Evolutionary conservation across 2,113 vertebrate species (phyloP).

Genomic region (Ochotona princeps): DNA sequence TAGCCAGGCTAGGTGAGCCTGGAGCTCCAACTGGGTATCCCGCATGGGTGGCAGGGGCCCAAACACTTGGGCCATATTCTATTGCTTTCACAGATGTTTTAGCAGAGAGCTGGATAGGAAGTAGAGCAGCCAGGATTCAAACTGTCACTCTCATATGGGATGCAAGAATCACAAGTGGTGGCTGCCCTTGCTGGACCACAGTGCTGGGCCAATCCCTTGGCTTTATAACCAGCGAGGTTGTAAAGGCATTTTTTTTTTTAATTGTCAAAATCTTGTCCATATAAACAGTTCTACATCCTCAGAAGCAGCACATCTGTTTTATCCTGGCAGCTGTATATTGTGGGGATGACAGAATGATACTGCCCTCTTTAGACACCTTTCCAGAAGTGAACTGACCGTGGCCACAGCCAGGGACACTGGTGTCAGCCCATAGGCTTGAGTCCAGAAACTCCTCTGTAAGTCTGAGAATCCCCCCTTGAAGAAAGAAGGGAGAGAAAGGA

Average conservation of each 20-base stretch:
- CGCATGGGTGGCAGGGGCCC: too few relatives aligned
- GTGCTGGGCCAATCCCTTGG: not conserved
- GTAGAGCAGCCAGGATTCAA: too few relatives aligned
- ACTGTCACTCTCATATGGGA: too few relatives aligned
- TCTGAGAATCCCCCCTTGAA: not conserved
- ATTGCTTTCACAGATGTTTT: too few relatives aligned
- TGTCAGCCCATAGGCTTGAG: not conserved
- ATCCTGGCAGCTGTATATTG: not conserved
- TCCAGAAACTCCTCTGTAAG: not conserved
- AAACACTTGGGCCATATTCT: too few relatives aligned
- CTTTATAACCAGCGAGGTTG: not conserved
- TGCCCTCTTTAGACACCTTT: not conserved
- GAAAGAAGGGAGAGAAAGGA: not conserved
- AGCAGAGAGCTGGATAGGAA: too few relatives aligned
- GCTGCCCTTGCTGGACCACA: too few relatives aligned
- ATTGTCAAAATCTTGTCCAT: not conserved
- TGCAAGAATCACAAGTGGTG: too few relatives aligned
- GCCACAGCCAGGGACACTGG: not conserved
- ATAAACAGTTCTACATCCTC: not conserved
- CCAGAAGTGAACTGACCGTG: not conserved
- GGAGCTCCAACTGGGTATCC: too few relatives aligned
- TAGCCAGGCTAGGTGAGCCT: too few relatives aligned
- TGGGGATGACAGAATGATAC: not conserved
- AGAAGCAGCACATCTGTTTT: not conserved
- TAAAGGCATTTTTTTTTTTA: not conserved